Conservation (phyloP, 2,888 invertebrate species). For the Vesta saturnalis region DNA sequence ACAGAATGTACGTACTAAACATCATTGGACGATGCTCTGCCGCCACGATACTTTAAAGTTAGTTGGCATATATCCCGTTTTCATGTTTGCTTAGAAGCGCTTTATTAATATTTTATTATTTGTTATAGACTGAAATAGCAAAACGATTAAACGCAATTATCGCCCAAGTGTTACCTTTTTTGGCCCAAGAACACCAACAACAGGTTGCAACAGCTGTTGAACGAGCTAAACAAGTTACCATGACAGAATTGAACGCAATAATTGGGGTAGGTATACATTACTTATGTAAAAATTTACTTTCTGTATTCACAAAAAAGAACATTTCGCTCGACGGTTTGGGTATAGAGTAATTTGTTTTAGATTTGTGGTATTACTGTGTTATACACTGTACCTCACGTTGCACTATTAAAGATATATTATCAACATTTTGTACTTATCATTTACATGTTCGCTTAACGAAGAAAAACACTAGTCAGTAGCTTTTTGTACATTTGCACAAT, state of each 20-base stretch:
- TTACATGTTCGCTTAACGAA: too few relatives aligned
- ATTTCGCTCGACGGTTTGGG: too few relatives aligned
- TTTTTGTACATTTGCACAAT: neutral
- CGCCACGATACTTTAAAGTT: too few relatives aligned
- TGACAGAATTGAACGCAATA: constrained; percentile 93
- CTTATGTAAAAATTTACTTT: constrained; percentile 43
- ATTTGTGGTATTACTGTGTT: too few relatives aligned
- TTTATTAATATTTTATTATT: constrained; percentile 36
- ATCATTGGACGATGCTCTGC: too few relatives aligned
- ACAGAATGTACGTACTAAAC: too few relatives aligned
- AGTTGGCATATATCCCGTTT: too few relatives aligned
- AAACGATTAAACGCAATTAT: constrained; percentile 94
- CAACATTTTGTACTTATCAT: too few relatives aligned
- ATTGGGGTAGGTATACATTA: constrained; percentile 80
- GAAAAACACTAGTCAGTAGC: neutral
- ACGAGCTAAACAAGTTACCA: constrained; percentile 93
- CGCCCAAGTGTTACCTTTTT: constrained; percentile 92
- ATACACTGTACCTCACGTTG: too few relatives aligned
- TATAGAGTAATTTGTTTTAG: too few relatives aligned
- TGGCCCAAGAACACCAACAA: constrained; percentile 91
- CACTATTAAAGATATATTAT: too few relatives aligned
- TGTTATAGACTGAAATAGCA: constrained; percentile 91
- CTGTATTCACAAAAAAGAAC: constrained; percentile 23
- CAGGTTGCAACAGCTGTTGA: constrained; percentile 94
- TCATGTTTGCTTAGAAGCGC: too few relatives aligned